A percentile compares a stretch with the other conserved stretches of the same genome.
Conservation (phyloP, 1,140 invertebrate genomes). For the Drosophila arizonae region DNA sequence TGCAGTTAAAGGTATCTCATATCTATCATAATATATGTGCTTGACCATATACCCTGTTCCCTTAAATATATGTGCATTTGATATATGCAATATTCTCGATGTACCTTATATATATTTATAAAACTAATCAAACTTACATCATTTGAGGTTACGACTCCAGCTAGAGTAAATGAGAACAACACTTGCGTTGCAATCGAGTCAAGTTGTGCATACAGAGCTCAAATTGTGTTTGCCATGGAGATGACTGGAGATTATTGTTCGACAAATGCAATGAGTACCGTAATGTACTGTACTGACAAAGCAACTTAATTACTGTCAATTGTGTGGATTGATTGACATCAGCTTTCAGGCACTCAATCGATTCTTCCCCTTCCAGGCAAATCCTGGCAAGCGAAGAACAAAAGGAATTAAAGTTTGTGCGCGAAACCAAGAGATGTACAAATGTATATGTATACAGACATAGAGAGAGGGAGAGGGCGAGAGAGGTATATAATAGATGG, state of each 20-base stretch:
- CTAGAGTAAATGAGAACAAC: too few species aligned
- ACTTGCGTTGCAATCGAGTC: neutral
- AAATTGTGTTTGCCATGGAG: neutral
- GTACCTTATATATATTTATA: too few species aligned
- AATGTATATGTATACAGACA: neutral
- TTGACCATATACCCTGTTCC: too few species aligned
- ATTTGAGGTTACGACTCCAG: too few species aligned
- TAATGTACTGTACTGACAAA: neutral
- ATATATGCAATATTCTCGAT: too few species aligned
- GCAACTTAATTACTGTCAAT: constrained; percentile 17
- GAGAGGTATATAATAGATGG: constrained; percentile 2
- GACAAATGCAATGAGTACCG: neutral
- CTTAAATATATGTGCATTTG: too few species aligned
- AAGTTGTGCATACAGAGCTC: neutral
- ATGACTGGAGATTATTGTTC: neutral
- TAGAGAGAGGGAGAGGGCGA: too few species aligned
- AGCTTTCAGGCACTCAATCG: constrained; percentile 21
- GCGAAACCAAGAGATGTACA: constrained; percentile 12
- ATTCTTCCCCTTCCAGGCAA: constrained; percentile 17
- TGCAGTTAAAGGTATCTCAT: too few species aligned
- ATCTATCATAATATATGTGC: too few species aligned
- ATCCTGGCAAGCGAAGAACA: constrained; percentile 29
- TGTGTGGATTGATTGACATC: constrained; percentile 36
- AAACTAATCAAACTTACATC: too few species aligned
- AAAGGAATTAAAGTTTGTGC: constrained; percentile 35